Evolutionary conservation across 1,140 invertebrate genomes (phyloP).

Genomic region (Platyscapa corneri): DNA sequence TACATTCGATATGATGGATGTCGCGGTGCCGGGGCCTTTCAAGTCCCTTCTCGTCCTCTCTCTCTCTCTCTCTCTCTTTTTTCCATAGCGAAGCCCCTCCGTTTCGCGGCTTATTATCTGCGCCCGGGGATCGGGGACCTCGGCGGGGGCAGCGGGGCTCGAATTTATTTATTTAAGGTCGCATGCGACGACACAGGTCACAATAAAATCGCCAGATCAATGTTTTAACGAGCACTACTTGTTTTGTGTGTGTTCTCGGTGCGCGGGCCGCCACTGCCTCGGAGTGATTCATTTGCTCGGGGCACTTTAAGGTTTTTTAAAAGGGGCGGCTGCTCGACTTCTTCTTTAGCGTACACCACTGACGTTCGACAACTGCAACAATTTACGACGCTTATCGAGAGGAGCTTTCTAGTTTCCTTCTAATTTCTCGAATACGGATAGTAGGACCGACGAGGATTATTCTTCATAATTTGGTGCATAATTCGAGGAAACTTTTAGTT

Average conservation of each 20-base stretch:
- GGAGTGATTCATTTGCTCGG: slow-evolving; percentile 3
- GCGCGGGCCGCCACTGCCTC: neutral
- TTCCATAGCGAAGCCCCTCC: neutral
- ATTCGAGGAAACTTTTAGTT: neutral
- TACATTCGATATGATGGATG: slow-evolving; percentile 29
- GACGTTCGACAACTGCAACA: neutral
- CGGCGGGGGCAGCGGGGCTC: neutral
- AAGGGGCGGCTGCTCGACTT: neutral
- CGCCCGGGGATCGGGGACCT: no score
- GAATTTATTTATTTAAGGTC: slow-evolving; percentile 39
- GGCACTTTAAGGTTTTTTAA: neutral
- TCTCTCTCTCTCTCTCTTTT: no score
- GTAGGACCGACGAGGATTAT: neutral
- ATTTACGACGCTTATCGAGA: slow-evolving; percentile 4
- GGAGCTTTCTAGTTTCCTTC: neutral
- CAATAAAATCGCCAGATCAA: slow-evolving; percentile 10
- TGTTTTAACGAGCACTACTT: slow-evolving; percentile 21
- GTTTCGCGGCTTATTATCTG: slow-evolving; percentile 44
- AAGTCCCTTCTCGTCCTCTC: slow-evolving; percentile 1
- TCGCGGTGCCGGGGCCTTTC: slow-evolving; percentile 43
- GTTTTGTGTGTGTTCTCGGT: neutral
- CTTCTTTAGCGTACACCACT: neutral
- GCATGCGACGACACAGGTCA: slow-evolving; percentile 7
- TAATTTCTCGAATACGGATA: neutral
- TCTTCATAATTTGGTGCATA: neutral